phyloP scores from a whole-genome alignment of 2,797 vertebrate genomes.

The Enteromius thamalakanensis region DNA sequence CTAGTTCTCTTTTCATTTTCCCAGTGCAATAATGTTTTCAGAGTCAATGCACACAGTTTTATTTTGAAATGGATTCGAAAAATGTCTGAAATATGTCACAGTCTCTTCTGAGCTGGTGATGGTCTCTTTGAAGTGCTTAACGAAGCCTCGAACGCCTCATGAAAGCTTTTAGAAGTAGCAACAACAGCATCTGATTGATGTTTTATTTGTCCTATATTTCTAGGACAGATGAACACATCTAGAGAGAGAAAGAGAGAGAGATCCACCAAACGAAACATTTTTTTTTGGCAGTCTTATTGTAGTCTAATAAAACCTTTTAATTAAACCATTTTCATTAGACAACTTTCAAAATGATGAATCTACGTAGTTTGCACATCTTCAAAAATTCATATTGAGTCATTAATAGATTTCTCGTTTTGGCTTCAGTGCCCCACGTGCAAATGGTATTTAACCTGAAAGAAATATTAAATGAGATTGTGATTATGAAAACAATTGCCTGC shows the following conservation, averaged over 20 bases:
- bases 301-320: conserved; percentile 72
- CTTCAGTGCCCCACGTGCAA: conserved; percentile 74
- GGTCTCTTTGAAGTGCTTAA: conserved; percentile 70
- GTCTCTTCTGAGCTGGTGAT: conserved; percentile 60
- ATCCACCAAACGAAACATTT: conserved; percentile 47
- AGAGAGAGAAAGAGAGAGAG: conserved; percentile 47
- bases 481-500: conserved; percentile 72
- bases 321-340: conserved; percentile 74
- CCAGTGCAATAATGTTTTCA: conserved; percentile 21
- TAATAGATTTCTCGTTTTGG: conserved; percentile 72
- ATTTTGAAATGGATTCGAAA: conserved; percentile 60
- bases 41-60: conserved; percentile 13
- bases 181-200: conserved; percentile 68
- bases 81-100: conserved; percentile 62
- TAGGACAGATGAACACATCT: conserved; percentile 42
- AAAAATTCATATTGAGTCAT: conserved; percentile 76
- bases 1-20: conserved; percentile 14
- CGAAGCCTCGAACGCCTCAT: conserved; percentile 61
- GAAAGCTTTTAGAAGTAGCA: conserved; percentile 59
- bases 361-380: conserved; percentile 64
- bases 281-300: conserved; percentile 60
- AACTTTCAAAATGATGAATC: conserved; percentile 72
- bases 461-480: conserved; percentile 71
- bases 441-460: conserved; percentile 51
- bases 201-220: conserved; percentile 75